phyloP scores from a whole-genome alignment of 2,797 vertebrate species.

The Scleropages formosus region DNA sequence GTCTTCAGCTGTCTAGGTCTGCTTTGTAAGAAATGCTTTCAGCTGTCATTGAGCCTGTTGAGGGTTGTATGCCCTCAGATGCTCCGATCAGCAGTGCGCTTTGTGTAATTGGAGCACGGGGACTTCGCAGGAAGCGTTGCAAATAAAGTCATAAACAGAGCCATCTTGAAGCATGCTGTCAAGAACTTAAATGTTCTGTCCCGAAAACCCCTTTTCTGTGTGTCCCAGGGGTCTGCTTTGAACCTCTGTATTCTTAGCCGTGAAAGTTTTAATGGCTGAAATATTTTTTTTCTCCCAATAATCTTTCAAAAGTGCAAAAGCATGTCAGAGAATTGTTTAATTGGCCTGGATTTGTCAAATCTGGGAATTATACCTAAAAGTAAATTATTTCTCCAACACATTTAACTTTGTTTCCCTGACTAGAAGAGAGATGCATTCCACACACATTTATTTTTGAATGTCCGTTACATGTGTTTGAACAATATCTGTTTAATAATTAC shows the following conservation, averaged over 20 bases:
- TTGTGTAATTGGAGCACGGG: too few species aligned
- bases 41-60: not conserved
- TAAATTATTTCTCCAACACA: not conserved
- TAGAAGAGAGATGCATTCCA: too few species aligned
- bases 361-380: not conserved
- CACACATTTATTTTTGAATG: too few species aligned
- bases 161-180: constrained; percentile 8
- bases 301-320: not conserved
- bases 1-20: not conserved
- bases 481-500: too few species aligned
- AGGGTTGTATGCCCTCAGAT: not conserved
- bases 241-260: not conserved
- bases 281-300: not conserved
- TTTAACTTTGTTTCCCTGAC: not conserved
- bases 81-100: too few species aligned
- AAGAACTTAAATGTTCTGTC: not conserved
- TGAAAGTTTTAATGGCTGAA: constrained; percentile 5
- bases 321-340: not conserved
- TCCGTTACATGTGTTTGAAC: too few species aligned
- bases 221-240: not conserved
- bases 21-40: not conserved
- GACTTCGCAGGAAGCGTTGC: too few species aligned
- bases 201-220: not conserved
- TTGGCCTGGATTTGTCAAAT: not conserved
- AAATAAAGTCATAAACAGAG: not conserved